A percentile compares a stretch with the other conserved stretches of the same genome.
These are phyloP conservation scores for Hycleus phaleratus DNA, from an alignment of 1,140 invertebrate genomes.

Conservation along the genomic window DNA sequence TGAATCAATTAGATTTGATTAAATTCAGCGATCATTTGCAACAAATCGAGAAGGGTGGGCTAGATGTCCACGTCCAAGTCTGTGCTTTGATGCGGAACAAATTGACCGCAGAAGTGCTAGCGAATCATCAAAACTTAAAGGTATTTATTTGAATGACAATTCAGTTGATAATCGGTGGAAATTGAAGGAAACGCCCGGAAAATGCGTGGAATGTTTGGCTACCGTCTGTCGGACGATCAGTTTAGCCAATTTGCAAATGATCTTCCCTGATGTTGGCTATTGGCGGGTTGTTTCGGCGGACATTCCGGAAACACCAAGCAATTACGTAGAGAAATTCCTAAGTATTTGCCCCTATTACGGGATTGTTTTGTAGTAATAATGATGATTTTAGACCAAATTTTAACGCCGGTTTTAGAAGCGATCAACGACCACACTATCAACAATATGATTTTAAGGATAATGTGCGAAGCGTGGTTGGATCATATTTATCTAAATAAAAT, in stretches of 20 bases:
- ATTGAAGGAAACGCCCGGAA: constrained; percentile 53
- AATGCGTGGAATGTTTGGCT: constrained; percentile 60
- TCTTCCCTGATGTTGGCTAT: constrained; percentile 58
- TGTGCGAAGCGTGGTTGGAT: constrained; percentile 78
- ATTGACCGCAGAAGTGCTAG: constrained; percentile 64
- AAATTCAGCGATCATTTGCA: constrained; percentile 54
- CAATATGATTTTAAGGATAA: constrained; percentile 68
- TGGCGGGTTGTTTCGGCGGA: constrained; percentile 49
- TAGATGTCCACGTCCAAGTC: constrained; percentile 50
- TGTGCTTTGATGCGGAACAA: constrained; percentile 70
- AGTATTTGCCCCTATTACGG: constrained; percentile 39
- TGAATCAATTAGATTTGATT: constrained; percentile 54
- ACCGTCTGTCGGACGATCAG: constrained; percentile 62
- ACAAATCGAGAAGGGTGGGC: constrained; percentile 44
- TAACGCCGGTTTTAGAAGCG: constrained; percentile 63
- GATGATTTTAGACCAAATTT: constrained; percentile 56
- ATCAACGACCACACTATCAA: constrained; percentile 62
- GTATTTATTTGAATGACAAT: constrained; percentile 39
- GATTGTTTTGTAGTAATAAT: background rate
- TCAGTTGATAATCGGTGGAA: background rate
- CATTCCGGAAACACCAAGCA: constrained; percentile 41
- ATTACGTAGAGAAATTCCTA: constrained; percentile 56
- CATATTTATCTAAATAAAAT: constrained; percentile 73
- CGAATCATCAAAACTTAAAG: constrained; percentile 63
- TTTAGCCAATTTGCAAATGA: constrained; percentile 67